Conservation (phyloP, 1,140 invertebrate species). For the Leptinotarsa defecta region DNA sequence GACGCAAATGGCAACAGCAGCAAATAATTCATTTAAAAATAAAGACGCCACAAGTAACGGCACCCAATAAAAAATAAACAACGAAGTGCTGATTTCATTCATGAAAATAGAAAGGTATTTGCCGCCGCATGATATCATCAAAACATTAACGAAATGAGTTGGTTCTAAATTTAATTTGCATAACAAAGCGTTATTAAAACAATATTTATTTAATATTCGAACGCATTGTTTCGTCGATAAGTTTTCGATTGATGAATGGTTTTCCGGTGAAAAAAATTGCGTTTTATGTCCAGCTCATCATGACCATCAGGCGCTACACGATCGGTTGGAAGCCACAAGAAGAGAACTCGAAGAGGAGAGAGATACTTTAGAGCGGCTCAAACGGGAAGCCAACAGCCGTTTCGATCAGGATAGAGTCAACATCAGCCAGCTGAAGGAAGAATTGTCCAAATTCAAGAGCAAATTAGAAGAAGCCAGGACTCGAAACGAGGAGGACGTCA, state of each 20-base stretch:
- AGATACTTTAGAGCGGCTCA: conserved; percentile 68
- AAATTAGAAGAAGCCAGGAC: conserved; percentile 71
- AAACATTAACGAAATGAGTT: conserved; percentile 45
- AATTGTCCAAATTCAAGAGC: conserved; percentile 67
- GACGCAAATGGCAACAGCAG: neutral
- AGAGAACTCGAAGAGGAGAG: conserved; percentile 74
- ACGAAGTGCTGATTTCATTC: conserved; percentile 43
- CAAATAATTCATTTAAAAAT: conserved; percentile 6
- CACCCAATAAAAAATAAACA: conserved; percentile 14
- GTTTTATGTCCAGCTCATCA: conserved; percentile 68
- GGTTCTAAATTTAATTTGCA: conserved; percentile 46
- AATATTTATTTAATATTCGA: conserved; percentile 29
- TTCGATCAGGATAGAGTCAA: conserved; percentile 73
- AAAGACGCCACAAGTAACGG: neutral
- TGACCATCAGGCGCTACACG: conserved; percentile 80
- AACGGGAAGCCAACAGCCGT: conserved; percentile 69
- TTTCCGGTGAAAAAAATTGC: too few relatives aligned
- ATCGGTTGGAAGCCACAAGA: conserved; percentile 71
- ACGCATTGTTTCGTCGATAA: neutral
- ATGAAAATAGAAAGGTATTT: conserved; percentile 45
- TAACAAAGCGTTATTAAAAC: conserved; percentile 22
- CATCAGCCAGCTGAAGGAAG: conserved; percentile 76
- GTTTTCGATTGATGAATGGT: neutral
- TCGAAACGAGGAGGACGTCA: conserved; percentile 72
- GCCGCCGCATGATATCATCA: conserved; percentile 44